Evolutionary conservation across 2,113 vertebrate species (phyloP).

Genomic region (Chloropsis hardwickii): DNA sequence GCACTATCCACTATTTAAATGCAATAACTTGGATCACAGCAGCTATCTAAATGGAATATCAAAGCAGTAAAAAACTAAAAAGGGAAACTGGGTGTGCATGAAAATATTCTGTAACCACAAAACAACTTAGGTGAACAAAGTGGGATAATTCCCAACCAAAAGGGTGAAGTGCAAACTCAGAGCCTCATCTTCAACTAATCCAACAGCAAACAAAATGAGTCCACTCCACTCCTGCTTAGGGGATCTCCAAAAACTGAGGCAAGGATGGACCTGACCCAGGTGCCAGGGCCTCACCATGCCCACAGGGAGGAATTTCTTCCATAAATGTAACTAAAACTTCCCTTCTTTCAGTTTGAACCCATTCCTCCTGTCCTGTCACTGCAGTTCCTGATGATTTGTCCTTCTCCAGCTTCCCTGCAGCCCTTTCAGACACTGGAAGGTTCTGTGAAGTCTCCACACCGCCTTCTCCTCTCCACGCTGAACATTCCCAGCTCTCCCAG

Average conservation of each 20-base stretch:
- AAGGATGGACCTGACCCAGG: accelerated
- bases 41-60: conserved; percentile 38
- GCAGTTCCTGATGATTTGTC: not conserved
- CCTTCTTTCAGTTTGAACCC: not conserved
- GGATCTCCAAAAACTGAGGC: not conserved
- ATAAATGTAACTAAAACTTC: accelerated
- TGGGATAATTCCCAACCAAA: not conserved
- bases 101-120: conserved; percentile 15
- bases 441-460: not conserved
- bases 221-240: not conserved
- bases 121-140: not conserved
- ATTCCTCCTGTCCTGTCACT: not conserved
- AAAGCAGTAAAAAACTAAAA: not conserved
- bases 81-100: not conserved
- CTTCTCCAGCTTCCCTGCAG: not conserved
- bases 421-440: not conserved
- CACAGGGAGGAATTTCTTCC: not conserved
- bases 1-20: not conserved
- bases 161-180: not conserved
- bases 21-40: not conserved
- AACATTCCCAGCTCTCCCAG: not conserved
- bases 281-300: not conserved
- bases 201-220: accelerated
- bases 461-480: not conserved
- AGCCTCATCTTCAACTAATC: not conserved